phyloP scores from a whole-genome alignment of 2,888 invertebrate species.

The Drosophila tripunctata region DNA sequence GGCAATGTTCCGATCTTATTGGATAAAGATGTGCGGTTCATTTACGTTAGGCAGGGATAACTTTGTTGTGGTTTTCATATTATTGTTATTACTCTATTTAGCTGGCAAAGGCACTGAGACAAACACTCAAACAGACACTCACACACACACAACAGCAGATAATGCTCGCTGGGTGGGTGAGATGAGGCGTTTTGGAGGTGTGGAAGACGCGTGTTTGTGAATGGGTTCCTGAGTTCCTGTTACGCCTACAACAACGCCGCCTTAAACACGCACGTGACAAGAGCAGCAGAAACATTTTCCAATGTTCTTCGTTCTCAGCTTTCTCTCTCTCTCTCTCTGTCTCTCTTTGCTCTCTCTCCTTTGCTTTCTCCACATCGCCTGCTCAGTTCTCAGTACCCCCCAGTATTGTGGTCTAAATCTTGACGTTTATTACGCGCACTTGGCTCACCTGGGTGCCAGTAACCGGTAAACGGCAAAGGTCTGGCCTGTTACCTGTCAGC shows the following conservation, averaged over 20 bases:
- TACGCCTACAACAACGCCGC: conserved; percentile 31
- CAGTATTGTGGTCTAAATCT: conserved; percentile 55
- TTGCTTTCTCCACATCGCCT: too few species aligned
- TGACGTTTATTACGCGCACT: conserved; percentile 72
- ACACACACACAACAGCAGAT: neutral
- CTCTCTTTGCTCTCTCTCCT: neutral
- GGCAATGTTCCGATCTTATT: neutral
- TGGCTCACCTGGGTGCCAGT: conserved; percentile 44
- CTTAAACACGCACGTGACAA: conserved; percentile 52
- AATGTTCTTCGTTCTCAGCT: neutral
- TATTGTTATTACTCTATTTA: conserved; percentile 13
- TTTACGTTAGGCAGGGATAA: too few species aligned
- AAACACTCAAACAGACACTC: neutral
- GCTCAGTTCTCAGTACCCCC: conserved; percentile 12
- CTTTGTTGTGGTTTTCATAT: neutral
- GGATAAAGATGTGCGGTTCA: neutral
- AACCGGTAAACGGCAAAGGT: conserved; percentile 19
- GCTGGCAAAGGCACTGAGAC: neutral
- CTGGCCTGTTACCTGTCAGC: neutral
- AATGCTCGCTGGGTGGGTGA: neutral
- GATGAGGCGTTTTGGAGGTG: neutral
- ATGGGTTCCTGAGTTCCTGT: conserved; percentile 19
- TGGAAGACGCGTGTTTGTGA: neutral
- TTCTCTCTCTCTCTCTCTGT: neutral
- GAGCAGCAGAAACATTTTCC: conserved; percentile 25